Conservation (phyloP, 2,888 invertebrate species). For the Ctenicera cuprea region DNA sequence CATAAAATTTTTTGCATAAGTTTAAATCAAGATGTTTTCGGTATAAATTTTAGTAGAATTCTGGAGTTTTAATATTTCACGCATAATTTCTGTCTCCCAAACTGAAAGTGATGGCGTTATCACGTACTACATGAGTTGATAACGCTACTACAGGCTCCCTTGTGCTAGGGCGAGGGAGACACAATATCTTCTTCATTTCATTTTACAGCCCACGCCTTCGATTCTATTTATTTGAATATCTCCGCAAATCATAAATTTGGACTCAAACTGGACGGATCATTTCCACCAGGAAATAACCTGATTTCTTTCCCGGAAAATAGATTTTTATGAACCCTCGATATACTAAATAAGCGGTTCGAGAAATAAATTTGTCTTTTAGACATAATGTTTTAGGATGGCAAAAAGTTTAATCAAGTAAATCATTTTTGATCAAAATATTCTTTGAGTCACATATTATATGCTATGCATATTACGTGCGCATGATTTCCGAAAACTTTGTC, state of each 20-base stretch:
- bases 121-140: constrained; percentile 11
- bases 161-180: neutral
- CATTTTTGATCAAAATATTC: too few species aligned
- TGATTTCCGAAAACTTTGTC: neutral
- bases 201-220: constrained; percentile 21
- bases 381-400: too few species aligned
- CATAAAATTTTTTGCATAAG: too few species aligned
- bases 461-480: too few species aligned
- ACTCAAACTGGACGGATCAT: constrained; percentile 14
- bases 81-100: constrained; percentile 19
- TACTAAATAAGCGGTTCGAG: too few species aligned
- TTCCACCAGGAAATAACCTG: constrained; percentile 11
- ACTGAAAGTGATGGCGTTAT: constrained; percentile 22
- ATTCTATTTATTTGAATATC: constrained; percentile 22
- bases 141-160: neutral
- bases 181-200: constrained; percentile 19
- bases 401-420: too few species aligned
- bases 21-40: neutral
- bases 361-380: too few species aligned
- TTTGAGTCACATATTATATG: too few species aligned
- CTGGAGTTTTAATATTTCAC: constrained; percentile 18
- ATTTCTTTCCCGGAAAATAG: neutral
- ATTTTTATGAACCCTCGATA: neutral
- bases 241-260: constrained; percentile 19
- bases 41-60: neutral